These are phyloP conservation scores for Ptychoptera albimana DNA, from an alignment of 2,888 invertebrate genomes.

Conservation along the genomic window DNA sequence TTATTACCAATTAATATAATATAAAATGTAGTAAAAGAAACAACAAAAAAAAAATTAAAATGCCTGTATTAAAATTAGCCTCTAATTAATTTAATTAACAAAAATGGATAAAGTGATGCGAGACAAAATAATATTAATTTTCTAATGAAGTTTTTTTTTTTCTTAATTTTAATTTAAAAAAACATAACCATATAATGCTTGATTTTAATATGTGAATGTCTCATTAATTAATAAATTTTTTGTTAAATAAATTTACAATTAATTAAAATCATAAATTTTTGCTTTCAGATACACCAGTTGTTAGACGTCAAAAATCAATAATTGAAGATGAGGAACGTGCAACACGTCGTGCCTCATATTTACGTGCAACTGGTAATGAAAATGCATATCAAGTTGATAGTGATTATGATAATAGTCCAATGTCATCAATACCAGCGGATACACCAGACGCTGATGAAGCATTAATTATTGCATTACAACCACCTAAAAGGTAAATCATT, in stretches of 20 bases:
- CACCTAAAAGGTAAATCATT: constrained; percentile 43
- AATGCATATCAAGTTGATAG: constrained; percentile 58
- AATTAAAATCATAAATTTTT: background rate
- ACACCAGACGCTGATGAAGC: constrained; percentile 17
- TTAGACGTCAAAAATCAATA: constrained; percentile 25
- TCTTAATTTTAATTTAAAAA: too few relatives aligned
- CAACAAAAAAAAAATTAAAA: too few relatives aligned
- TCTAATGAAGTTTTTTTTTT: too few relatives aligned
- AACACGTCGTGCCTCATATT: constrained; percentile 81
- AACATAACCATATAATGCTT: too few relatives aligned
- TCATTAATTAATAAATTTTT: too few relatives aligned
- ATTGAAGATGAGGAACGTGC: constrained; percentile 65
- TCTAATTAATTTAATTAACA: too few relatives aligned
- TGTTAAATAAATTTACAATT: background rate
- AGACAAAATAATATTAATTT: too few relatives aligned
- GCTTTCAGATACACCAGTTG: constrained; percentile 12
- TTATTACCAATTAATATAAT: too few relatives aligned
- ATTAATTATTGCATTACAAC: constrained; percentile 23
- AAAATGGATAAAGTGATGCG: too few relatives aligned
- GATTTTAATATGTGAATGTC: too few relatives aligned
- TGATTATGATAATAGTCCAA: constrained; percentile 26
- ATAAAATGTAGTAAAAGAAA: too few relatives aligned
- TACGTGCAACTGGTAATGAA: constrained; percentile 75
- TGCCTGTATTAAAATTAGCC: too few relatives aligned
- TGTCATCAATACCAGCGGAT: constrained; percentile 8